Conservation (phyloP, 2,888 invertebrate species). For the Hofmannophila pseudospretella region DNA sequence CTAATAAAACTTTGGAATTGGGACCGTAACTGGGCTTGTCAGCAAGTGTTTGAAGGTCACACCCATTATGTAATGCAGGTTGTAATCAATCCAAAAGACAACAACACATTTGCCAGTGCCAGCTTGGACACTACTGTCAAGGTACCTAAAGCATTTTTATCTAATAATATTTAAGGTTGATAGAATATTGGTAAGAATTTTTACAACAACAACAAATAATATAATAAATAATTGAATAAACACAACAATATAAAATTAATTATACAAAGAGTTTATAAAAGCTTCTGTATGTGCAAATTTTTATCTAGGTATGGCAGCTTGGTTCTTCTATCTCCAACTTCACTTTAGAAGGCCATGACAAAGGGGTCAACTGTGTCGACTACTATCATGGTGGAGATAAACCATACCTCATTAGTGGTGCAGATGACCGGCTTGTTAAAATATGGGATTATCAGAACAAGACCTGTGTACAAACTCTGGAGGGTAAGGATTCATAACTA, state of each 20-base stretch:
- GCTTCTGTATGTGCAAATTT: no score
- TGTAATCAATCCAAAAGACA: constrained; percentile 99
- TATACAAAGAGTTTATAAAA: no score
- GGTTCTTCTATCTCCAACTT: constrained; percentile 98
- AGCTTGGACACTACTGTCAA: constrained; percentile 98
- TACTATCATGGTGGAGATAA: constrained; percentile 99
- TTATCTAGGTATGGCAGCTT: constrained; percentile 92
- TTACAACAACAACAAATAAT: no score
- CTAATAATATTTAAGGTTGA: no score
- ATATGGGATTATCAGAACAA: constrained; percentile 99
- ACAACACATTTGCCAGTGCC: constrained; percentile 99
- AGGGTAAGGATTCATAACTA: constrained; percentile 75
- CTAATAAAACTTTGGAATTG: constrained; percentile 99
- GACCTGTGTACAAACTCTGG: constrained; percentile 98
- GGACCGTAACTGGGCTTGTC: constrained; percentile 99
- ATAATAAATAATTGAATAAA: no score
- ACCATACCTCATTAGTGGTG: constrained; percentile 98
- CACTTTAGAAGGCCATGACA: constrained; percentile 98
- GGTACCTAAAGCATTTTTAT: constrained; percentile 44
- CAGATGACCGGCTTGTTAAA: constrained; percentile 97
- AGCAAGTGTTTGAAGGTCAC: constrained; percentile 99
- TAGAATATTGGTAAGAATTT: no score
- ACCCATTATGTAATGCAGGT: constrained; percentile 99
- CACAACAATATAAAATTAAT: no score
- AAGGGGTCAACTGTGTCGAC: constrained; percentile 99